Conservation (phyloP, 2,797 vertebrate genomes). For the Myiotriccus ornatus region DNA sequence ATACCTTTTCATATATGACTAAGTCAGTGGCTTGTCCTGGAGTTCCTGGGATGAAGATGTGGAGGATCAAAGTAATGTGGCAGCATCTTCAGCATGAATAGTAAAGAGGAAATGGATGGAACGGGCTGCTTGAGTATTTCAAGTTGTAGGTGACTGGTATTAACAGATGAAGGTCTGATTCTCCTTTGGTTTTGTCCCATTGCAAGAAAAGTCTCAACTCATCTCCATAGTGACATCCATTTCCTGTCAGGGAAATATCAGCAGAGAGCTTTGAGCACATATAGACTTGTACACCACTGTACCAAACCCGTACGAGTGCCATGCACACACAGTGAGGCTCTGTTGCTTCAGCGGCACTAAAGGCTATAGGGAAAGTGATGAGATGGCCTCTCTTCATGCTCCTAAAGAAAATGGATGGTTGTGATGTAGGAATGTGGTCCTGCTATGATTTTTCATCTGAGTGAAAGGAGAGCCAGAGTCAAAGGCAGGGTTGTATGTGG, state of each 20-base stretch:
- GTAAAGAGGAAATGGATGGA: not conserved
- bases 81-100: not conserved
- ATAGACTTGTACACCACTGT: not conserved
- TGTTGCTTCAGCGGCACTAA: not conserved
- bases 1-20: not conserved
- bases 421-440: not conserved
- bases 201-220: not conserved
- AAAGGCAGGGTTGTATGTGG: not conserved
- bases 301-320: not conserved
- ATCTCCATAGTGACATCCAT: not conserved
- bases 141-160: not conserved
- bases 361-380: not conserved
- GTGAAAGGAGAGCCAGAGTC: not conserved
- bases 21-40: not conserved
- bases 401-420: not conserved
- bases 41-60: not conserved
- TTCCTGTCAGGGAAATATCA: not conserved
- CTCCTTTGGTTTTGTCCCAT: not conserved
- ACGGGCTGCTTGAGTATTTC: not conserved
- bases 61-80: not conserved
- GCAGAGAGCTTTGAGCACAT: not conserved
- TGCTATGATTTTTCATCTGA: not conserved
- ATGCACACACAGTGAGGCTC: accelerated
- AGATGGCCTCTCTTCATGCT: not conserved
- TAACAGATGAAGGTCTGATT: not conserved